These are phyloP conservation scores for Drosophila ezoana DNA, from an alignment of 2,888 invertebrate genomes.

Conservation along the genomic window DNA sequence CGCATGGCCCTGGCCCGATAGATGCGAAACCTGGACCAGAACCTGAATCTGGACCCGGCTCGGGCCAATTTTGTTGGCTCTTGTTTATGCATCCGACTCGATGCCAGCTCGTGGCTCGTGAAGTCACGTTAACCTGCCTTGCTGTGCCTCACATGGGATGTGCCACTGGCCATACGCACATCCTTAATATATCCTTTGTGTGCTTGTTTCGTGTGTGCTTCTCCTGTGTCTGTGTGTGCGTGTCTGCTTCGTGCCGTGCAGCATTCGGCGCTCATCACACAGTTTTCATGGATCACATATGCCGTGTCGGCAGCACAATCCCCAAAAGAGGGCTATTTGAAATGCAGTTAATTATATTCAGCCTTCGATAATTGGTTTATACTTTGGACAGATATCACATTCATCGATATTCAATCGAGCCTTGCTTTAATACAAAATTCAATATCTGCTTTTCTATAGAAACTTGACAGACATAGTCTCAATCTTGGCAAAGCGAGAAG, in stretches of 20 bases:
- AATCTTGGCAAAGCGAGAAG: too few relatives aligned
- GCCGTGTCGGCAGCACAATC: too few relatives aligned
- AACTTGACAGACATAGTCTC: too few relatives aligned
- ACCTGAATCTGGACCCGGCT: conserved; percentile 12
- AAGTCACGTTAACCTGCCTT: conserved; percentile 40
- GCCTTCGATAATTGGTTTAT: not conserved
- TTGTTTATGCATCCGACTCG: conserved; percentile 62
- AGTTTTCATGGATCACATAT: not conserved
- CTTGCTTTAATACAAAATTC: too few relatives aligned
- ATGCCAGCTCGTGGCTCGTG: conserved; percentile 40
- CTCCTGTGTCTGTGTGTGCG: not conserved
- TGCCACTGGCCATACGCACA: conserved; percentile 23
- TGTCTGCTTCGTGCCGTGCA: not conserved
- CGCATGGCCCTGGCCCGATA: conserved; percentile 5
- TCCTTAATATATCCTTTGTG: not conserved
- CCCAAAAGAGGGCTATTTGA: not conserved
- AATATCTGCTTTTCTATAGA: too few relatives aligned
- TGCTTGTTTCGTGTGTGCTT: not conserved
- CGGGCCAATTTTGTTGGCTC: conserved; percentile 60
- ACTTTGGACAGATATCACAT: too few relatives aligned
- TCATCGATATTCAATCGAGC: too few relatives aligned
- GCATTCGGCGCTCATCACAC: not conserved
- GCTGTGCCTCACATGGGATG: conserved; percentile 33
- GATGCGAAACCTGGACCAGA: not conserved
- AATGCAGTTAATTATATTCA: conserved; percentile 3